phyloP scores from a whole-genome alignment of 2,797 vertebrate genomes.

The Morelia viridis region DNA sequence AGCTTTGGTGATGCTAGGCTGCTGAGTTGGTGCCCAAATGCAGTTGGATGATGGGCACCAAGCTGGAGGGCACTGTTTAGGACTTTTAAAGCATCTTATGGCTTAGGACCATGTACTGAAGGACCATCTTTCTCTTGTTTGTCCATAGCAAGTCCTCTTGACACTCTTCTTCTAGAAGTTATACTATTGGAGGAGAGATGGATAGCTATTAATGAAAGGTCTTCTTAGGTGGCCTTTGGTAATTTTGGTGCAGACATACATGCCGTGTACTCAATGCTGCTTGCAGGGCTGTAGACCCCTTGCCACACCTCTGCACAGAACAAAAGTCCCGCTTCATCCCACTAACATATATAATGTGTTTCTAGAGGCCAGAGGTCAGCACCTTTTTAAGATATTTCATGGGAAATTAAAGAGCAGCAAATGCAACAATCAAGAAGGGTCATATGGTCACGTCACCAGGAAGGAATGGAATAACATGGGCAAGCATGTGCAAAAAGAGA shows the following conservation, averaged over 20 bases:
- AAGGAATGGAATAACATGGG: neutral
- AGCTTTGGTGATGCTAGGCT: conserved; percentile 31
- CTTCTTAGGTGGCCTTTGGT: neutral
- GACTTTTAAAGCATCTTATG: neutral
- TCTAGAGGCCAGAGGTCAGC: no score
- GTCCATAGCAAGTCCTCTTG: neutral
- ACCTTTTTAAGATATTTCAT: neutral
- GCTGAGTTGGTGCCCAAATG: neutral
- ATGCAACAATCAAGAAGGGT: neutral
- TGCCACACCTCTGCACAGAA: no score
- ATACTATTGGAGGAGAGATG: neutral
- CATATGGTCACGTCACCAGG: neutral
- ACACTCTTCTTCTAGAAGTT: neutral
- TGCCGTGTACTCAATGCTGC: neutral
- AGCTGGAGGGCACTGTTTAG: neutral
- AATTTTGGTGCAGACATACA: neutral
- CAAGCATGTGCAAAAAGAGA: neutral
- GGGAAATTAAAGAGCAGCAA: neutral
- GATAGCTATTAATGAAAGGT: neutral
- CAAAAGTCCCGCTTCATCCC: no score
- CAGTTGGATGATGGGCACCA: neutral
- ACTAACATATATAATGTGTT: no score
- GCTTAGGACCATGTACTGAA: neutral
- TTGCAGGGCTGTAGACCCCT: neutral
- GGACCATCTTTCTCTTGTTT: neutral